A percentile compares a stretch with the other conserved stretches of the same genome.
phyloP scores from a whole-genome alignment of 2,113 vertebrate genomes.

The Rhinogobius similis region DNA sequence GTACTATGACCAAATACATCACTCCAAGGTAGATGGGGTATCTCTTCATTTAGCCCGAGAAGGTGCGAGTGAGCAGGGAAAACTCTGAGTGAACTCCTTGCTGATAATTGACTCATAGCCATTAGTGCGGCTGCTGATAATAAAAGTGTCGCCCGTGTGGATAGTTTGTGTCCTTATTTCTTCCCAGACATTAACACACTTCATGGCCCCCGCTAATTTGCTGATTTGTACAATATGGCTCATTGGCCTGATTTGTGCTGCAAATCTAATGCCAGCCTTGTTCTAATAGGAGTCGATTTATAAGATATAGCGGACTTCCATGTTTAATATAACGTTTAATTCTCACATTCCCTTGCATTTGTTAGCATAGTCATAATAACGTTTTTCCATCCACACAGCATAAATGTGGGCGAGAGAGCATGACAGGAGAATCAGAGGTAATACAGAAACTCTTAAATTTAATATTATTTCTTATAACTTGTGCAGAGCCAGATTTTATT shows the following conservation, averaged over 20 bases:
- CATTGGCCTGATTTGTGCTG: slow-evolving; percentile 81
- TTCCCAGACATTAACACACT: slow-evolving; percentile 81
- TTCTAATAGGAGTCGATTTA: slow-evolving; percentile 79
- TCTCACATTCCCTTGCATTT: slow-evolving; percentile 68
- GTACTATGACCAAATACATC: slow-evolving; percentile 76
- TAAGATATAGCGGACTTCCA: slow-evolving; percentile 72
- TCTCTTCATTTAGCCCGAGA: slow-evolving; percentile 66
- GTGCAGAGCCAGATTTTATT: slow-evolving; percentile 56
- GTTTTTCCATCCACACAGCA: slow-evolving; percentile 63
- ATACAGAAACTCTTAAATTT: slow-evolving; percentile 62
- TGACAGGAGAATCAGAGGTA: slow-evolving; percentile 61
- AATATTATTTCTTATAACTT: slow-evolving; percentile 61
- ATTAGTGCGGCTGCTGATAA: slow-evolving; percentile 78
- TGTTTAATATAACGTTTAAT: slow-evolving; percentile 76
- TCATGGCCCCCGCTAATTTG: slow-evolving; percentile 83
- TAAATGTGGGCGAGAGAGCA: slow-evolving; percentile 59
- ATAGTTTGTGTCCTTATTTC: slow-evolving; percentile 78
- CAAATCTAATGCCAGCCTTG: slow-evolving; percentile 77
- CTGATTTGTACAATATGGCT: slow-evolving; percentile 83
- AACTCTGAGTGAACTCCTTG: slow-evolving; percentile 78
- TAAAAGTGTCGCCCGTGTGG: slow-evolving; percentile 77
- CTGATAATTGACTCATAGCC: slow-evolving; percentile 79
- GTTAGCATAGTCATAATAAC: slow-evolving; percentile 75
- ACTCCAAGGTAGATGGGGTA: slow-evolving; percentile 62
- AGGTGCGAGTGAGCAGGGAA: slow-evolving; percentile 66